A percentile compares a stretch with the other conserved stretches of the same genome.
phyloP scores from a whole-genome alignment of 2,888 invertebrate species.

The Heliconius ethilla region DNA sequence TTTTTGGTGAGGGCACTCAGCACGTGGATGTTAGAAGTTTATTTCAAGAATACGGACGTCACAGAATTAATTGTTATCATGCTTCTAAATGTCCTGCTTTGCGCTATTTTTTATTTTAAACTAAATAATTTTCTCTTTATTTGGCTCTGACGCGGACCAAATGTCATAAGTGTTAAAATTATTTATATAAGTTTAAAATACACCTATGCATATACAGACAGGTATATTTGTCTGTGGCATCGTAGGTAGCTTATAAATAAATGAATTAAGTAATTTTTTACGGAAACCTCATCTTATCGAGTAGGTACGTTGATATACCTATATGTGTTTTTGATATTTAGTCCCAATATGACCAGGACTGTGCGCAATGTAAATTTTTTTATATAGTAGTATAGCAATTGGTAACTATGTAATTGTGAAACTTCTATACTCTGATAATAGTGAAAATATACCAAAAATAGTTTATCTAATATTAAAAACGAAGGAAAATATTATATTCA shows the following conservation, averaged over 20 bases:
- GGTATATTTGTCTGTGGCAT: background rate
- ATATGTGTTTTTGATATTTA: background rate
- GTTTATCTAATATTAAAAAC: background rate
- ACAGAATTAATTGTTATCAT: constrained; percentile 12
- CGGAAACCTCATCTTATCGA: no score
- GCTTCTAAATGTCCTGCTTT: background rate
- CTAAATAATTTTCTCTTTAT: background rate
- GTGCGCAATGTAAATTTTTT: no score
- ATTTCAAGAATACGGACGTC: constrained; percentile 4
- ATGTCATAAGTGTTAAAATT: background rate
- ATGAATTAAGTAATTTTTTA: background rate
- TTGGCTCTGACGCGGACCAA: background rate
- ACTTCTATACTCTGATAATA: background rate
- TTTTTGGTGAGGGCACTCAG: constrained; percentile 16
- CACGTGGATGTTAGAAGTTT: constrained; percentile 27
- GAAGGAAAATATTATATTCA: background rate
- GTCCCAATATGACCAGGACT: background rate
- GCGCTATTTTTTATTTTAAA: background rate
- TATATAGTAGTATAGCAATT: background rate
- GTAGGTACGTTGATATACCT: background rate
- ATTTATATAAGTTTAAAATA: background rate
- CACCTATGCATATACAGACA: background rate
- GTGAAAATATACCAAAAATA: background rate
- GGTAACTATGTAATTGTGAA: background rate
- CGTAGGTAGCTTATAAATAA: background rate